Evolutionary conservation across 1,140 invertebrate species (phyloP).

Genomic region (Cardiocondyla obscurior): DNA sequence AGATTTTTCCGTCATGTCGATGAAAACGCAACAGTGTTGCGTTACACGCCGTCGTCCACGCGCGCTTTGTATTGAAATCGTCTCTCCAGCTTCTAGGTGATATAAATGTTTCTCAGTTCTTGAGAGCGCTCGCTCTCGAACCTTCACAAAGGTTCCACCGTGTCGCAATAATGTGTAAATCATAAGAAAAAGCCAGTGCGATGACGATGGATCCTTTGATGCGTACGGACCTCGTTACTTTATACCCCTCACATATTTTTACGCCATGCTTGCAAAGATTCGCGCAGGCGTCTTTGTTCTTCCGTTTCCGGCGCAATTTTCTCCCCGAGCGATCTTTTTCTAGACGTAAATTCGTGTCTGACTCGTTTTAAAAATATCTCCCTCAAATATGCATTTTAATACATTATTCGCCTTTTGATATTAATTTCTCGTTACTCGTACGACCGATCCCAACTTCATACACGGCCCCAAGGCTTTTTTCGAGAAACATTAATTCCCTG

Average conservation of each 20-base stretch:
- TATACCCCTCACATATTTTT: slow-evolving; percentile 28
- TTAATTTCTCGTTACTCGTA: not conserved
- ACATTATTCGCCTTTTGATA: not conserved
- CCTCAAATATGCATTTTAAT: no score
- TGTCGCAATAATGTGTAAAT: slow-evolving; percentile 49
- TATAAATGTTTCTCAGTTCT: slow-evolving; percentile 24
- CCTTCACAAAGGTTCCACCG: slow-evolving; percentile 6
- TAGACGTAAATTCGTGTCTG: not conserved
- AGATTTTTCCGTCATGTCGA: slow-evolving; percentile 3
- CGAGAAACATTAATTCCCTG: slow-evolving; percentile 31
- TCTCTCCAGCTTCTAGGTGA: not conserved
- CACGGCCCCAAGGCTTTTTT: no score
- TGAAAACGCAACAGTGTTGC: not conserved
- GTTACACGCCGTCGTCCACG: slow-evolving; percentile 15
- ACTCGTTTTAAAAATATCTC: not conserved
- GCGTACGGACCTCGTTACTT: slow-evolving; percentile 27
- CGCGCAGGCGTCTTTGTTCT: not conserved
- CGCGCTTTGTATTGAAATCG: slow-evolving; percentile 10
- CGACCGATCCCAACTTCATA: no score
- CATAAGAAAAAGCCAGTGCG: slow-evolving; percentile 24
- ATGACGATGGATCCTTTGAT: slow-evolving; percentile 27
- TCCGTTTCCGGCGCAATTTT: not conserved
- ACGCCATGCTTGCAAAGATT: not conserved
- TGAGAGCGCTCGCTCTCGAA: not conserved
- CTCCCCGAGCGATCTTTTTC: not conserved